Percentiles rank a stretch among this genome's conserved stretches.
Conservation (phyloP, 2,888 invertebrate genomes). For the Epirrhoe alternata region DNA sequence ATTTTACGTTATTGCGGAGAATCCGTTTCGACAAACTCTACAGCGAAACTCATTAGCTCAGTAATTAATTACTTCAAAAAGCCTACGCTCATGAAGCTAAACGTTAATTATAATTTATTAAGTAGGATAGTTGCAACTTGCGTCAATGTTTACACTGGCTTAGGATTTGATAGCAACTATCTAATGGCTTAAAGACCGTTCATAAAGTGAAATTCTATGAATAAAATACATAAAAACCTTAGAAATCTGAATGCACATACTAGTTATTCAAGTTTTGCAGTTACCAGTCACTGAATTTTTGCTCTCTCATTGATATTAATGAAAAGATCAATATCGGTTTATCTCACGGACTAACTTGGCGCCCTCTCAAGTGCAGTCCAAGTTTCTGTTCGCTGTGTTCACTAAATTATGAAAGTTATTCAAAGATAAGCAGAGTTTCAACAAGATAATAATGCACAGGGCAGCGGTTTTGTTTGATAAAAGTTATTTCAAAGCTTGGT, state of each 20-base stretch:
- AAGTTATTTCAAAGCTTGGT: not conserved
- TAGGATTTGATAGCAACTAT: not conserved
- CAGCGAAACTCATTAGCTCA: no score
- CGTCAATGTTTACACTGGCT: not conserved
- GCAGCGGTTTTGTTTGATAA: not conserved
- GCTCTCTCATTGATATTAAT: constrained; percentile 43
- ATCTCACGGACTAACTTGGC: constrained; percentile 24
- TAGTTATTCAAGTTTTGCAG: constrained; percentile 1
- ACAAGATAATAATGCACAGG: constrained; percentile 15
- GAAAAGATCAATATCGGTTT: constrained; percentile 39
- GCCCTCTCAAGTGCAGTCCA: constrained; percentile 18
- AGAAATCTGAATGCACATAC: not conserved
- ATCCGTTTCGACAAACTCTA: no score
- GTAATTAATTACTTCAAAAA: no score
- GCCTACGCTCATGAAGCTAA: no score
- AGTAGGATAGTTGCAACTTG: not conserved
- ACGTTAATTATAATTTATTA: no score
- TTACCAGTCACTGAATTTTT: constrained; percentile 33
- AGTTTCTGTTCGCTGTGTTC: constrained; percentile 23
- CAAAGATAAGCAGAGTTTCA: constrained; percentile 20
- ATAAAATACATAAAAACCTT: not conserved
- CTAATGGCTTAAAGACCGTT: not conserved
- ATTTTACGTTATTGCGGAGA: no score
- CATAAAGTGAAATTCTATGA: no score
- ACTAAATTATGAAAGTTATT: constrained; percentile 25